Conservation (phyloP, 2,113 vertebrate genomes). For the Cardinalis cardinalis region DNA sequence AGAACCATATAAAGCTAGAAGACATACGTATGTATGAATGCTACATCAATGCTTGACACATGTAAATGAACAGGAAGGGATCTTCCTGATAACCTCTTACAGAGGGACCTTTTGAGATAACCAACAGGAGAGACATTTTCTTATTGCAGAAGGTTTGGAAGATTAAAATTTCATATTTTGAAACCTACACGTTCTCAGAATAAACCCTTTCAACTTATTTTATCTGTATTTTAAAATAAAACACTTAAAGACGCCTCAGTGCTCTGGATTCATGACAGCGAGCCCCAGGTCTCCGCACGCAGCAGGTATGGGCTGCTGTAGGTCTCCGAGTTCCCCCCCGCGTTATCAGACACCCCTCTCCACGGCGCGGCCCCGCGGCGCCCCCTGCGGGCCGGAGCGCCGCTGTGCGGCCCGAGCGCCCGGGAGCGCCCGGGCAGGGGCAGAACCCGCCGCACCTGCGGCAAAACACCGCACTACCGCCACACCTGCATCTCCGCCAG, state of each 20-base stretch:
- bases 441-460: not conserved
- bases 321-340: no score
- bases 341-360: no score
- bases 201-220: not conserved
- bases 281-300: not conserved
- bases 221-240: not conserved
- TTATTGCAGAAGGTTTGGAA: not conserved
- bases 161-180: not conserved
- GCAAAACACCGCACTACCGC: accelerated
- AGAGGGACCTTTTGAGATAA: not conserved
- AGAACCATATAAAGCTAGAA: not conserved
- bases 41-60: not conserved
- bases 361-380: not conserved
- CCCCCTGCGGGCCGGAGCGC: not conserved
- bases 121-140: not conserved
- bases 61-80: not conserved
- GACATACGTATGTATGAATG: not conserved
- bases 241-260: not conserved
- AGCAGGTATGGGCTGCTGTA: not conserved
- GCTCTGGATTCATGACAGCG: not conserved
- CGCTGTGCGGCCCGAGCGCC: not conserved
- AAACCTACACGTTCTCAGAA: not conserved
- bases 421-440: not conserved
- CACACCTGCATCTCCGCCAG: accelerated
- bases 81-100: not conserved